Conservation (phyloP, 1,140 invertebrate species). For the Drosophila ananassae region DNA sequence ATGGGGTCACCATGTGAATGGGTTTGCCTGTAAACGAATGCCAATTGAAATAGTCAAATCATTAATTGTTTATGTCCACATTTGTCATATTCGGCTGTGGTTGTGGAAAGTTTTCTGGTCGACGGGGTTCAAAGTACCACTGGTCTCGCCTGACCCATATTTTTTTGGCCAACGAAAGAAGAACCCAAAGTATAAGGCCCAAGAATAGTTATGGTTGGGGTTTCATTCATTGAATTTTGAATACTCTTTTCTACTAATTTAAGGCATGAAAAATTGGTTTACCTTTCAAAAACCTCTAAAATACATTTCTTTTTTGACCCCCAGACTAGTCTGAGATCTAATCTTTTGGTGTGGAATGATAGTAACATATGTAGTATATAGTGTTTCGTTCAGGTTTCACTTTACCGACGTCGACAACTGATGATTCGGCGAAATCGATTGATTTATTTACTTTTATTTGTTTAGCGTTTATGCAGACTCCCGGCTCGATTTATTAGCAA, state of each 20-base stretch:
- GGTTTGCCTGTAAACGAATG: constrained; percentile 32
- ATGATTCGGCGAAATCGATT: constrained; percentile 16
- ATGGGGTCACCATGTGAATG: constrained; percentile 38
- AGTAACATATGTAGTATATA: background rate
- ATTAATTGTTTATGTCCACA: constrained; percentile 43
- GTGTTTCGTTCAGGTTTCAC: background rate
- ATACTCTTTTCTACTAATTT: background rate
- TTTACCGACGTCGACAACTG: background rate
- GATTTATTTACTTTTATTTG: constrained; percentile 21
- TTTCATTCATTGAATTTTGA: background rate
- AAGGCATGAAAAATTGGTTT: too few relatives aligned
- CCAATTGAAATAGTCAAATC: constrained; percentile 34
- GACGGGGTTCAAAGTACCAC: constrained; percentile 57
- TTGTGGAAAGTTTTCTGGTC: constrained; percentile 59
- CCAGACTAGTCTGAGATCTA: too few relatives aligned
- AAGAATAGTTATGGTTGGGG: background rate
- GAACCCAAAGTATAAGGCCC: constrained; percentile 29
- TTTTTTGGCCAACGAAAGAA: constrained; percentile 44
- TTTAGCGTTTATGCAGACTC: constrained; percentile 3
- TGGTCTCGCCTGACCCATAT: constrained; percentile 38
- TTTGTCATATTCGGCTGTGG: constrained; percentile 22
- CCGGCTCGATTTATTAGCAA: constrained; percentile 28
- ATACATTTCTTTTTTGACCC: too few relatives aligned
- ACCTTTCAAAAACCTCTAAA: too few relatives aligned
- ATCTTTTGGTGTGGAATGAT: background rate